Conservation (phyloP, 2,797 vertebrate genomes). For the Thripadectes ignobilis region DNA sequence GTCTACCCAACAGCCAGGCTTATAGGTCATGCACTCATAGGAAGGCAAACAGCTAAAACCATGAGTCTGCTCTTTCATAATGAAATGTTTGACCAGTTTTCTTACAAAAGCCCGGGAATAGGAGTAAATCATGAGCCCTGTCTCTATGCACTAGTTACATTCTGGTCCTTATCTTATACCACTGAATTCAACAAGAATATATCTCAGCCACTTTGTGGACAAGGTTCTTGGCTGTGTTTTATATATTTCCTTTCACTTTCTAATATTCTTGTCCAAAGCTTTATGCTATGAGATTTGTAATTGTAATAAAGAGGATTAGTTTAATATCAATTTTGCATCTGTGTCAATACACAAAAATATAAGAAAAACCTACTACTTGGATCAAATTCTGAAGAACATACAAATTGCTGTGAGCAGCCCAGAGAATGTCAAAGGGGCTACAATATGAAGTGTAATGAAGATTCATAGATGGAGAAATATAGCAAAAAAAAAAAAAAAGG, state of each 20-base stretch:
- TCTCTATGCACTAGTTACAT: not conserved
- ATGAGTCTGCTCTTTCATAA: not conserved
- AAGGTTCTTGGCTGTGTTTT: not conserved
- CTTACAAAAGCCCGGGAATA: not conserved
- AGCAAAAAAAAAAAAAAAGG: not conserved
- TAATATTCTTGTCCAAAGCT: not conserved
- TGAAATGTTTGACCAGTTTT: not conserved
- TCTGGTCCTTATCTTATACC: not conserved
- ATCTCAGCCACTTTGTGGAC: not conserved
- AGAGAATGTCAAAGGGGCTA: accelerated
- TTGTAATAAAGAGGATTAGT: not conserved
- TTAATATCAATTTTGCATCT: not conserved
- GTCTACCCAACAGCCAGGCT: not conserved
- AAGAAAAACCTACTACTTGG: not conserved
- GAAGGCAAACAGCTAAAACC: not conserved
- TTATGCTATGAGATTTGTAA: not conserved
- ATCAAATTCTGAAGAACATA: not conserved
- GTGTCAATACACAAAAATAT: not conserved
- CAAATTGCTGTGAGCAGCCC: not conserved
- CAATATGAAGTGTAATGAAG: not conserved
- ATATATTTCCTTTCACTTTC: not conserved
- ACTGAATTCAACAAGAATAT: not conserved
- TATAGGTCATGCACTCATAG: not conserved
- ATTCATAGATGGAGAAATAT: not conserved
- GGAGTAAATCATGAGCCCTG: not conserved